Evolutionary conservation across 2,797 vertebrate genomes (phyloP).

Genomic region (Chrosomus eos): DNA sequence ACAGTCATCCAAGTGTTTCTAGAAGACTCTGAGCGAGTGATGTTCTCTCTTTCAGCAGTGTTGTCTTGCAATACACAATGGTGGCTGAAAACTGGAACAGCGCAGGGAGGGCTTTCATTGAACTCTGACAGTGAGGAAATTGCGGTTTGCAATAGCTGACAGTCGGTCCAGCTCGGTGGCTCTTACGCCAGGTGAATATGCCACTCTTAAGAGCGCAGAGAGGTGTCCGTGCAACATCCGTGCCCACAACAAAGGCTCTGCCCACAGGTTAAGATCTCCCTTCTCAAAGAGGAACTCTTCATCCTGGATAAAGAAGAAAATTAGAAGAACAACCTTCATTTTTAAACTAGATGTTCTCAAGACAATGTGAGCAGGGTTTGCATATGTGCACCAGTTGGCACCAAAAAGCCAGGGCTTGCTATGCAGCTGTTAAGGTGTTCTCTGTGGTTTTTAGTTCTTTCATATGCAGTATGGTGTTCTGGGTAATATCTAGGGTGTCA

Average conservation of each 20-base stretch:
- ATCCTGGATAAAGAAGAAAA: constrained; percentile 72
- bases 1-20: constrained; percentile 8
- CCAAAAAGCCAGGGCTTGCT: not conserved
- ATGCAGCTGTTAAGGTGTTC: not conserved
- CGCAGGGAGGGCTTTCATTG: constrained; percentile 75
- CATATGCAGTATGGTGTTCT: not conserved
- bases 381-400: not conserved
- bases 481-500: not conserved
- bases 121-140: constrained; percentile 61
- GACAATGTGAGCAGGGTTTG: not conserved
- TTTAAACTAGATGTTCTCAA: not conserved
- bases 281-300: constrained; percentile 94
- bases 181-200: constrained; percentile 34
- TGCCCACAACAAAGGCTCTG: constrained; percentile 85
- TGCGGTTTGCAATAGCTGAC: constrained; percentile 65
- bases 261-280: constrained; percentile 92
- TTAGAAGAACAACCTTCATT: not conserved
- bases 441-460: constrained; percentile 9
- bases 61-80: constrained; percentile 80
- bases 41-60: constrained; percentile 79
- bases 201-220: constrained; percentile 56
- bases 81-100: constrained; percentile 86
- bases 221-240: constrained; percentile 82
- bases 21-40: constrained; percentile 74
- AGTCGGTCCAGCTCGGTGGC: constrained; percentile 65